A percentile compares a stretch with the other conserved stretches of the same genome.
Evolutionary conservation across 1,140 invertebrate species (phyloP).

Genomic region (Cotesia chilonis): DNA sequence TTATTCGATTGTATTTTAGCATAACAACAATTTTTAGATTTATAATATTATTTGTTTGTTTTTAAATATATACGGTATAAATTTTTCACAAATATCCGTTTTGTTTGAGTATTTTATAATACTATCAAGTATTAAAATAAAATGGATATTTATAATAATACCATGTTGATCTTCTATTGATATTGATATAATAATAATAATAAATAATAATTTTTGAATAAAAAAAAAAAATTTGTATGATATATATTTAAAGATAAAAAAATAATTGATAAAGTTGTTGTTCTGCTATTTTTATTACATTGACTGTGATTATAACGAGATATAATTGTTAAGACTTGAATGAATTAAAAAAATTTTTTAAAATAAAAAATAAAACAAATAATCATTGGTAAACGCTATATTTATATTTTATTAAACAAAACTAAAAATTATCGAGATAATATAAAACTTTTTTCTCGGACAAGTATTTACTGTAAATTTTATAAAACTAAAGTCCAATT

Average conservation of each 20-base stretch:
- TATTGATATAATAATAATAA: too few relatives aligned
- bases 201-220: constrained; percentile 1
- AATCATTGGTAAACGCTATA: not conserved
- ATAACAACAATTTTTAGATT: too few relatives aligned
- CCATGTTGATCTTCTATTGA: too few relatives aligned
- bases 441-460: constrained; percentile 19
- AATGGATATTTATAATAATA: too few relatives aligned
- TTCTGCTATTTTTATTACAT: constrained; percentile 46
- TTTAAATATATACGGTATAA: too few relatives aligned
- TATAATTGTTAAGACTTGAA: constrained; percentile 51
- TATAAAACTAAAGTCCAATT: too few relatives aligned
- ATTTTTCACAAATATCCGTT: too few relatives aligned
- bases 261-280: constrained; percentile 7
- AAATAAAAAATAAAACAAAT: constrained; percentile 2
- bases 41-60: too few relatives aligned
- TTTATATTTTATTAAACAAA: too few relatives aligned
- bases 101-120: too few relatives aligned
- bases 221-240: not conserved
- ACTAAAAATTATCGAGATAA: not conserved
- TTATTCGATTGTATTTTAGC: not conserved
- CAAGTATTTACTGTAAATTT: not conserved
- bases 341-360: not conserved
- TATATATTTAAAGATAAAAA: constrained; percentile 26
- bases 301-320: constrained; percentile 55
- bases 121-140: too few relatives aligned